Conservation (phyloP, 2,113 vertebrate species). For the Barbus barbus region DNA sequence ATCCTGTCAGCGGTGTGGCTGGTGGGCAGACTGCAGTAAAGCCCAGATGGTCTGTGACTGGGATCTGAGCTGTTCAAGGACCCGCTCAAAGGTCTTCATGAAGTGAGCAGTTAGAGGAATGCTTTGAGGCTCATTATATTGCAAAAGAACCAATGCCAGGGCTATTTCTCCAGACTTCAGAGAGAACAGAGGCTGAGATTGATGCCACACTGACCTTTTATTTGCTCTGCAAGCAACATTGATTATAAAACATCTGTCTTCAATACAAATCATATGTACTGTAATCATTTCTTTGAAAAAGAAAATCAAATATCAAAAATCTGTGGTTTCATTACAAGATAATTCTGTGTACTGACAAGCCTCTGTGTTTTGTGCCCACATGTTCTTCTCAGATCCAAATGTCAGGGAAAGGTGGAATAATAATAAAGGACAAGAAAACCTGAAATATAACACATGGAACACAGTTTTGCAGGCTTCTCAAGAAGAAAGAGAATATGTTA, state of each 20-base stretch:
- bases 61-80: neutral
- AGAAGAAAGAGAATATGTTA: slow-evolving; percentile 17
- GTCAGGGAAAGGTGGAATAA: slow-evolving; percentile 20
- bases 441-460: neutral
- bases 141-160: neutral
- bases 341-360: slow-evolving; percentile 10
- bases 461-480: neutral
- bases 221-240: neutral
- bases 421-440: slow-evolving; percentile 7
- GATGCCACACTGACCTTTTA: neutral
- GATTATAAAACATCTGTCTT: neutral
- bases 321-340: neutral
- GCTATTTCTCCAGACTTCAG: neutral
- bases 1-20: neutral
- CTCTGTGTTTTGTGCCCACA: slow-evolving; percentile 16
- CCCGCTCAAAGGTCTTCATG: neutral
- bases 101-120: neutral
- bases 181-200: neutral
- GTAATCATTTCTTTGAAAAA: neutral
- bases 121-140: neutral
- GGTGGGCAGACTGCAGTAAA: slow-evolving; percentile 18
- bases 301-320: neutral
- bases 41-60: neutral
- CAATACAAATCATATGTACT: neutral
- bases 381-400: slow-evolving; percentile 15